Percentiles rank a stretch among this genome's conserved stretches.
phyloP scores from a whole-genome alignment of 2,888 invertebrate species.

The Sminthurinus aureus region DNA sequence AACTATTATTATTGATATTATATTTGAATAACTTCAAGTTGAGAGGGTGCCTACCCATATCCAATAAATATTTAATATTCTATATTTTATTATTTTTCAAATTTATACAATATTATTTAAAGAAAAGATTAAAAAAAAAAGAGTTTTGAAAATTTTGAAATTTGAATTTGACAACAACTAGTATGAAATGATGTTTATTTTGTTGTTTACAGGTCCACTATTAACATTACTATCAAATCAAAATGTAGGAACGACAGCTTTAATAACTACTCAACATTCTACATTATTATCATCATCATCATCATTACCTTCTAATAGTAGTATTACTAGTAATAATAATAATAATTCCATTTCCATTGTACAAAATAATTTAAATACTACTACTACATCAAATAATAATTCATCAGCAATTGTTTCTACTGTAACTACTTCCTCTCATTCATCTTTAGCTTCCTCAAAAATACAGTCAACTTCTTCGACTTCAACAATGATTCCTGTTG shows the following conservation, averaged over 20 bases:
- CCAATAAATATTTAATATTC: too few species aligned
- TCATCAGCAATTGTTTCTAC: background rate
- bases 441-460: background rate
- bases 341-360: background rate
- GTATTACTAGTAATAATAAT: too few species aligned
- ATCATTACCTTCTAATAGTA: background rate
- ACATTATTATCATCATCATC: slow-evolving; percentile 21
- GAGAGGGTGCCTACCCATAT: too few species aligned
- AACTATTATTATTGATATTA: too few species aligned
- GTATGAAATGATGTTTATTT: too few species aligned
- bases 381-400: slow-evolving; percentile 6
- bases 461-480: background rate
- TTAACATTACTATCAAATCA: slow-evolving; percentile 14
- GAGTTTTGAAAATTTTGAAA: too few species aligned
- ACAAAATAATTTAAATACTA: background rate
- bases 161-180: too few species aligned
- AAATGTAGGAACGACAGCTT: background rate
- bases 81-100: too few species aligned
- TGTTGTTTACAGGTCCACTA: slow-evolving; percentile 44
- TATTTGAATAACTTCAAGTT: too few species aligned
- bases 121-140: too few species aligned
- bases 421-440: background rate
- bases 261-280: background rate
- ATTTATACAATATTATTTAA: too few species aligned
- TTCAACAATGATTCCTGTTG: background rate